phyloP scores from a whole-genome alignment of 2,113 vertebrate genomes.

The Martes martes region DNA sequence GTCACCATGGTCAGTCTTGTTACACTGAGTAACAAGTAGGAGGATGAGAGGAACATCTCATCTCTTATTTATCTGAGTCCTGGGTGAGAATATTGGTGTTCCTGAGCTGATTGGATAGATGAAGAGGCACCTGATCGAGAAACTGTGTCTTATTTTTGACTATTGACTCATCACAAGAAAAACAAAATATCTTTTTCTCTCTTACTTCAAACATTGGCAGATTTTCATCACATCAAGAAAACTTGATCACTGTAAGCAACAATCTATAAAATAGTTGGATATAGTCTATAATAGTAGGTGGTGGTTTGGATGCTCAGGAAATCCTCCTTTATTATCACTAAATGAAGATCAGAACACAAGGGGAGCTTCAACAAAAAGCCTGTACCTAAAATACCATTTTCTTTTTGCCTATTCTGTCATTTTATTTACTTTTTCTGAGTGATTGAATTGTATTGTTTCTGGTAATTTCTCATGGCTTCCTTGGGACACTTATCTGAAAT shows the following conservation, averaged over 20 bases:
- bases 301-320: neutral
- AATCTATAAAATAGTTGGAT: neutral
- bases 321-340: neutral
- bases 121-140: neutral
- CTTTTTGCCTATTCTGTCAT: neutral
- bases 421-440: neutral
- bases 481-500: neutral
- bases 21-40: neutral
- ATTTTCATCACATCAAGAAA: neutral
- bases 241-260: neutral
- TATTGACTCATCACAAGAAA: neutral
- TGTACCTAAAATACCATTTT: neutral
- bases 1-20: neutral
- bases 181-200: neutral
- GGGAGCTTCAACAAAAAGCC: neutral
- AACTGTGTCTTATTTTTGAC: neutral
- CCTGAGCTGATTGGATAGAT: neutral
- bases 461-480: neutral
- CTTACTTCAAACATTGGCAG: neutral
- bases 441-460: neutral
- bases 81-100: neutral
- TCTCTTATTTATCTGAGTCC: neutral
- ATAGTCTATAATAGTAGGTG: neutral
- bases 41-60: neutral
- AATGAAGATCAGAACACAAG: constrained; percentile 10